A percentile compares a stretch with the other conserved stretches of the same genome.
phyloP scores from a whole-genome alignment of 2,797 vertebrate species.

The Centropyge bicolor region DNA sequence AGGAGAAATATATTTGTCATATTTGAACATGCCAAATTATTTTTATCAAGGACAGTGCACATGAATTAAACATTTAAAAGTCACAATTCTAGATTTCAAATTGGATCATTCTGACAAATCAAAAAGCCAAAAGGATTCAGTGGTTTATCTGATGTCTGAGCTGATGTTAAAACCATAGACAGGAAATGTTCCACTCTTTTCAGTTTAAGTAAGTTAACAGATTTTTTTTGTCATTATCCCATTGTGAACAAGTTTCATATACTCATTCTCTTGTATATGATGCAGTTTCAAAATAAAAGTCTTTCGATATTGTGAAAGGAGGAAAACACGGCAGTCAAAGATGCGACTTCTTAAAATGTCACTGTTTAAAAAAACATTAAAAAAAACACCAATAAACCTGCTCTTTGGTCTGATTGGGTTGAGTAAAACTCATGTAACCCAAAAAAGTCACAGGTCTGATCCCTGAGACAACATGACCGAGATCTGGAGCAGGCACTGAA shows the following conservation, averaged over 20 bases:
- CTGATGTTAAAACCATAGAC: not conserved
- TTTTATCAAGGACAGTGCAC: not conserved
- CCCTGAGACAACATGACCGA: not conserved
- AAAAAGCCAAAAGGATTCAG: not conserved
- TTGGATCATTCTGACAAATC: not conserved
- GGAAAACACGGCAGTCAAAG: not conserved
- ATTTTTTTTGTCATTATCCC: not conserved
- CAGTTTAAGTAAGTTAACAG: not conserved
- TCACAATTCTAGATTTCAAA: not conserved
- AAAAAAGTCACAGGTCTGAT: not conserved
- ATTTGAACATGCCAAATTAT: not conserved
- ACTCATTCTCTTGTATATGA: too few relatives aligned
- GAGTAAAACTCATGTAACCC: not conserved
- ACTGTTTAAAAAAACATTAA: not conserved
- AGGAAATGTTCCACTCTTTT: not conserved
- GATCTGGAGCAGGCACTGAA: not conserved
- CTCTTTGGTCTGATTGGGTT: not conserved
- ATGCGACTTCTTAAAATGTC: not conserved
- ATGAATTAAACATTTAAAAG: not conserved
- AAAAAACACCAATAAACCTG: not conserved
- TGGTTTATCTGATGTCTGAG: not conserved
- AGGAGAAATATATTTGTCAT: not conserved
- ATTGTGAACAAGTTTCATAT: not conserved
- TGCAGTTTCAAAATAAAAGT: not conserved
- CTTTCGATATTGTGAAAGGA: not conserved